Conservation (phyloP, 2,888 invertebrate species). For the Agonum fuliginosum region DNA sequence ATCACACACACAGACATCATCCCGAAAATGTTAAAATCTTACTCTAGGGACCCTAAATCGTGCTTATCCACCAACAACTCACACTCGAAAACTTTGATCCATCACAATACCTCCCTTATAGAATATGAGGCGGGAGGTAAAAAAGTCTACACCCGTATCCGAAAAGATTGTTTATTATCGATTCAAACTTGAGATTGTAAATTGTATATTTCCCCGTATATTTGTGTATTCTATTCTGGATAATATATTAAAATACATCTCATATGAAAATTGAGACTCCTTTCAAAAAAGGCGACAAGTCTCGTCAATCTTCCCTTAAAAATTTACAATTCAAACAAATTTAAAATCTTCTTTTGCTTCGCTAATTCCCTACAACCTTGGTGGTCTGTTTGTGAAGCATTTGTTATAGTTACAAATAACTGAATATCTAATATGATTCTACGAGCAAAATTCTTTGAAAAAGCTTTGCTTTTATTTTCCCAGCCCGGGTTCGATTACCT, state of each 20-base stretch:
- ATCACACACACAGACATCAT: too few species aligned
- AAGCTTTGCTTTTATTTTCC: slow-evolving; percentile 11
- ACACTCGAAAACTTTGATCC: too few species aligned
- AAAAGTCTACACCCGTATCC: too few species aligned
- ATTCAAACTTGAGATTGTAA: too few species aligned
- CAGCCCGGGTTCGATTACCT: slow-evolving; percentile 8
- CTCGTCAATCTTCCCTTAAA: background rate
- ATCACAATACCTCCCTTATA: too few species aligned
- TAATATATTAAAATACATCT: slow-evolving; percentile 4
- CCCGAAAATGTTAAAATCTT: too few species aligned
- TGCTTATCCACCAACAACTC: too few species aligned
- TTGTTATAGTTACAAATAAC: slow-evolving; percentile 21
- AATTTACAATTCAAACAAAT: slow-evolving; percentile 42
- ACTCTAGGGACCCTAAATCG: too few species aligned
- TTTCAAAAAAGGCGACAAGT: slow-evolving; percentile 17
- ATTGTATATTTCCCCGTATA: too few species aligned
- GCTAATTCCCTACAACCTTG: slow-evolving; percentile 26
- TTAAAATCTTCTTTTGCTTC: slow-evolving; percentile 22
- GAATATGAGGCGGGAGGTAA: too few species aligned
- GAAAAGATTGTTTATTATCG: too few species aligned
- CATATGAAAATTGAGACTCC: slow-evolving; percentile 7
- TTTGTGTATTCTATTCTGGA: background rate
- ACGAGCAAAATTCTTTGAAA: slow-evolving; percentile 27
- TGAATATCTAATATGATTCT: slow-evolving; percentile 14
- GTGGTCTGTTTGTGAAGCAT: slow-evolving; percentile 31